These are phyloP conservation scores for Origma solitaria DNA, from an alignment of 2,113 vertebrate genomes.

Conservation along the genomic window DNA sequence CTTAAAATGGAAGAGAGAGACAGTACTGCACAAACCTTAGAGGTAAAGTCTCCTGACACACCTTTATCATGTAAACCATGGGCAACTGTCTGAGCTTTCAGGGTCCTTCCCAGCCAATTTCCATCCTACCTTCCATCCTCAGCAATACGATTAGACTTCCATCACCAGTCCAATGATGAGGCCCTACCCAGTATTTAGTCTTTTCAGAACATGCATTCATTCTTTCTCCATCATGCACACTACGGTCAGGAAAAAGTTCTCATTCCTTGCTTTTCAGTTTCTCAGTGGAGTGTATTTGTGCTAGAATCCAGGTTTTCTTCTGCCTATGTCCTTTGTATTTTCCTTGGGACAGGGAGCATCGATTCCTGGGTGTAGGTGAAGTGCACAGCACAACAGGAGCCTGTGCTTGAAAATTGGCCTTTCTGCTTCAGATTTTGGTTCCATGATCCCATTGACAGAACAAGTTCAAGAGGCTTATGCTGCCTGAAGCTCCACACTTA, in stretches of 20 bases:
- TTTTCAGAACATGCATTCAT: not conserved
- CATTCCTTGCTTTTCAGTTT: not conserved
- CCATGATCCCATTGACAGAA: not conserved
- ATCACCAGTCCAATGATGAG: fast-evolving
- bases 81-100: not conserved
- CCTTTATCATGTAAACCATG: not conserved
- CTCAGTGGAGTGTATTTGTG: not conserved
- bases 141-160: not conserved
- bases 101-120: not conserved
- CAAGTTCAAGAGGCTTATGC: not conserved
- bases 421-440: not conserved
- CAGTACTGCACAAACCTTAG: not conserved
- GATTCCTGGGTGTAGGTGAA: not conserved
- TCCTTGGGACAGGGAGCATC: not conserved
- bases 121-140: not conserved
- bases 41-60: not conserved
- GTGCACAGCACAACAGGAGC: not conserved
- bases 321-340: fast-evolving
- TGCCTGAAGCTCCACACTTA: not conserved
- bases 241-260: not conserved
- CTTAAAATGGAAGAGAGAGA: not conserved
- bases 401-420: not conserved
- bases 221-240: not conserved
- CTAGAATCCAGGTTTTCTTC: not conserved
- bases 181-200: not conserved